A percentile compares a stretch with the other conserved stretches of the same genome.
Evolutionary conservation across 2,888 invertebrate genomes (phyloP).

Genomic region (Drosophila buzzatii): DNA sequence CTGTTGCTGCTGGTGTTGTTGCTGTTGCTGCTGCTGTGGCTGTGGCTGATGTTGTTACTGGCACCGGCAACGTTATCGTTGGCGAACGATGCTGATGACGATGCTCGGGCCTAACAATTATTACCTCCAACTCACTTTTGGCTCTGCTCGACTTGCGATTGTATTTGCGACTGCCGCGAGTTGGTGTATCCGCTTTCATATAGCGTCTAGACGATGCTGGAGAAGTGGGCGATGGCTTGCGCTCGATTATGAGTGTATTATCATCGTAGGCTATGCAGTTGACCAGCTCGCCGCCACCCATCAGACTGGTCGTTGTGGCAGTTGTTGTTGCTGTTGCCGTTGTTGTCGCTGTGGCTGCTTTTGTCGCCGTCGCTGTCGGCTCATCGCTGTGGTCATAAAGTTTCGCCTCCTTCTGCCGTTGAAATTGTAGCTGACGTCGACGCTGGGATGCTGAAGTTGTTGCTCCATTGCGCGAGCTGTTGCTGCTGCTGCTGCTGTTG

Average conservation of each 20-base stretch:
- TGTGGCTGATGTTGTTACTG: constrained; percentile 8
- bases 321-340: not conserved
- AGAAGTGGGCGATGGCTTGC: constrained; percentile 70
- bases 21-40: not conserved
- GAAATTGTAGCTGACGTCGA: constrained; percentile 69
- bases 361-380: constrained; percentile 12
- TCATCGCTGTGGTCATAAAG: constrained; percentile 68
- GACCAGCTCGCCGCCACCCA: constrained; percentile 69
- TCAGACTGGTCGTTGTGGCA: constrained; percentile 23
- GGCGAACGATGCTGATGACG: constrained; percentile 72
- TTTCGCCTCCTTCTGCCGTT: constrained; percentile 66
- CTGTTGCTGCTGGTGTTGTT: constrained; percentile 10
- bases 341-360: not conserved
- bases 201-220: constrained; percentile 64
- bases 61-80: constrained; percentile 69
- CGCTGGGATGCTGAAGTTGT: constrained; percentile 62
- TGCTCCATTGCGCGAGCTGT: constrained; percentile 46
- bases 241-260: constrained; percentile 68
- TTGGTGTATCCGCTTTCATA: constrained; percentile 64
- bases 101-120: constrained; percentile 59
- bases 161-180: constrained; percentile 70
- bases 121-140: constrained; percentile 66
- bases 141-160: constrained; percentile 61
- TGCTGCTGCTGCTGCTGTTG: constrained; percentile 19
- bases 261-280: constrained; percentile 74